A percentile compares a stretch with the other conserved stretches of the same genome.
phyloP scores from a whole-genome alignment of 2,797 vertebrate species.

The Chromobotia macracanthus region DNA sequence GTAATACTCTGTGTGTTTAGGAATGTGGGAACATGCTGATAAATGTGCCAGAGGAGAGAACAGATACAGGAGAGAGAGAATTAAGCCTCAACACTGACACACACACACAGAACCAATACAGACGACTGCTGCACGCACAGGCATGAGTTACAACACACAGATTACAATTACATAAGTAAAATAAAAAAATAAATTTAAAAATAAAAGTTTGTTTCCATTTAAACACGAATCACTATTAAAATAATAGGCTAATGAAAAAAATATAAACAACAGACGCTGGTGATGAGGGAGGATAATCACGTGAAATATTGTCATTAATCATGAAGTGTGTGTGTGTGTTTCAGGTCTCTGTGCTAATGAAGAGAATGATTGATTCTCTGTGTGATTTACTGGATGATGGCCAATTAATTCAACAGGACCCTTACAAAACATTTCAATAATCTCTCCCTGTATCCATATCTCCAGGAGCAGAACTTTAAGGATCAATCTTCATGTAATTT shows the following conservation, averaged over 20 bases:
- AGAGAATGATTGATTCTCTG: constrained; percentile 43
- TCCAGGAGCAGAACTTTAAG: no score
- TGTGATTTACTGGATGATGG: constrained; percentile 39
- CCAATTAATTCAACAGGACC: constrained; percentile 2
- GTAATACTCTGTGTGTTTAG: constrained; percentile 30
- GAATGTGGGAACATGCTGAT: constrained; percentile 11
- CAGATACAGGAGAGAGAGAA: neutral
- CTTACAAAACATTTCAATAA: neutral
- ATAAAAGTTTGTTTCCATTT: neutral
- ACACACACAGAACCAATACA: neutral
- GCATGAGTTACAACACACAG: constrained; percentile 16
- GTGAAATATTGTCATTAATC: neutral
- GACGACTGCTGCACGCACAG: neutral
- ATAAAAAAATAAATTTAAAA: neutral
- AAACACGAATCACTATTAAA: neutral
- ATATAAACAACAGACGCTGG: no score
- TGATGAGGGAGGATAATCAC: no score
- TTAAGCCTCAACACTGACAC: neutral
- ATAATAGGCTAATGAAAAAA: no score
- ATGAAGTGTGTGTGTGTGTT: constrained; percentile 37
- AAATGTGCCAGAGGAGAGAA: constrained; percentile 10
- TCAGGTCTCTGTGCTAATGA: constrained; percentile 45
- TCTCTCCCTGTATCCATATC: neutral
- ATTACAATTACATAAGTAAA: neutral
- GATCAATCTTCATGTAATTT: neutral